These are phyloP conservation scores for Lepus europaeus DNA, from an alignment of 2,113 vertebrate genomes.

Conservation along the genomic window DNA sequence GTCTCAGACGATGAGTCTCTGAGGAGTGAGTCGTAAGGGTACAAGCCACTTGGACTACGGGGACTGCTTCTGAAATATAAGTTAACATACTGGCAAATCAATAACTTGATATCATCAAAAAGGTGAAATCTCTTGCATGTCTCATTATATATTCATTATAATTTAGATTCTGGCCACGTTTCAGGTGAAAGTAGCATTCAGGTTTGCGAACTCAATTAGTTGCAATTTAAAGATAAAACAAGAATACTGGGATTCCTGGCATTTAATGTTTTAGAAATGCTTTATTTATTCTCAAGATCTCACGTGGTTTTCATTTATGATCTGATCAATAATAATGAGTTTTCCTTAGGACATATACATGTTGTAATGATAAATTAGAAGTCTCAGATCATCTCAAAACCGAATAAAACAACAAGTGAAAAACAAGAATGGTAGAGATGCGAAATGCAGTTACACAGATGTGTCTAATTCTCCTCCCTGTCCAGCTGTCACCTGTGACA, in stretches of 20 bases:
- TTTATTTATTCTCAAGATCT: background rate
- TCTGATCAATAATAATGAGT: background rate
- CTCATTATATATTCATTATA: background rate
- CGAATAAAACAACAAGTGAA: background rate
- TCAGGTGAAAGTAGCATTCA: background rate
- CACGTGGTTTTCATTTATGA: background rate
- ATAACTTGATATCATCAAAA: background rate
- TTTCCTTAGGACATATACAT: background rate
- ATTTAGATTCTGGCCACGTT: background rate
- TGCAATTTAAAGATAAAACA: slow-evolving; percentile 29
- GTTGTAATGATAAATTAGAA: background rate
- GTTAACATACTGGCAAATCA: background rate
- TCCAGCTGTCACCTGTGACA: background rate
- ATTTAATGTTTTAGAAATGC: background rate
- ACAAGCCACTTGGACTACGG: background rate
- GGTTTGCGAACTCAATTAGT: background rate
- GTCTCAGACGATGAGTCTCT: background rate
- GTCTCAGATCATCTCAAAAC: background rate
- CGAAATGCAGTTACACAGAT: background rate
- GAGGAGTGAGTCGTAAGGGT: background rate
- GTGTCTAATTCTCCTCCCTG: too few relatives aligned
- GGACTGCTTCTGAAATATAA: background rate
- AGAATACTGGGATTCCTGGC: background rate
- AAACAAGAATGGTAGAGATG: background rate
- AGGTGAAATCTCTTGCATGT: background rate